Conservation (phyloP, 2,888 invertebrate genomes). For the Polyommatus iphigenia region DNA sequence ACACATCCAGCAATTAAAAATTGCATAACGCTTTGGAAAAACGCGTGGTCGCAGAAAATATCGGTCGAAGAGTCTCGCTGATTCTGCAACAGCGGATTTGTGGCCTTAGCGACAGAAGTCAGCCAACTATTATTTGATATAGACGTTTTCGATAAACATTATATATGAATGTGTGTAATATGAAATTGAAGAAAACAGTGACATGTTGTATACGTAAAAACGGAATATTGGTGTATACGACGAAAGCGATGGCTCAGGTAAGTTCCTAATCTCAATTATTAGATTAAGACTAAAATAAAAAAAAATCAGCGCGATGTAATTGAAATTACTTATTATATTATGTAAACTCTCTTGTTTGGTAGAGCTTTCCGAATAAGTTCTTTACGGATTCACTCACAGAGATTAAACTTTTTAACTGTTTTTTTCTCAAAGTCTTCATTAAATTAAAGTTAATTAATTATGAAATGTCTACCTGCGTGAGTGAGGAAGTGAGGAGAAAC, state of each 20-base stretch:
- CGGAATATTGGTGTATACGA: constrained; percentile 57
- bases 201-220: constrained; percentile 67
- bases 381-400: too few relatives aligned
- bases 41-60: constrained; percentile 56
- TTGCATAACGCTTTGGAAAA: constrained; percentile 59
- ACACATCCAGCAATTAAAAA: constrained; percentile 49
- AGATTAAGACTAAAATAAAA: too few relatives aligned
- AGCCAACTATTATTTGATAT: constrained; percentile 52
- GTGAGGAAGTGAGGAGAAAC: too few relatives aligned
- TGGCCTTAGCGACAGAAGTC: constrained; percentile 59
- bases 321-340: too few relatives aligned
- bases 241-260: constrained; percentile 50
- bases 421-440: too few relatives aligned
- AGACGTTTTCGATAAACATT: constrained; percentile 50
- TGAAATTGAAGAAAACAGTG: constrained; percentile 73
- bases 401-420: too few relatives aligned
- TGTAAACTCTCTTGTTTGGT: too few relatives aligned
- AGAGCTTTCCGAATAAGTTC: too few relatives aligned
- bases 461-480: too few relatives aligned
- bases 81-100: constrained; percentile 60
- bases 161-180: constrained; percentile 54
- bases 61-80: constrained; percentile 71
- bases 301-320: too few relatives aligned
- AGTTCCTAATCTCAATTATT: constrained; percentile 22
- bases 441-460: too few relatives aligned